A percentile compares a stretch with the other conserved stretches of the same genome.
phyloP scores from a whole-genome alignment of 2,797 vertebrate genomes.

The Gadopsis bispinosus region DNA sequence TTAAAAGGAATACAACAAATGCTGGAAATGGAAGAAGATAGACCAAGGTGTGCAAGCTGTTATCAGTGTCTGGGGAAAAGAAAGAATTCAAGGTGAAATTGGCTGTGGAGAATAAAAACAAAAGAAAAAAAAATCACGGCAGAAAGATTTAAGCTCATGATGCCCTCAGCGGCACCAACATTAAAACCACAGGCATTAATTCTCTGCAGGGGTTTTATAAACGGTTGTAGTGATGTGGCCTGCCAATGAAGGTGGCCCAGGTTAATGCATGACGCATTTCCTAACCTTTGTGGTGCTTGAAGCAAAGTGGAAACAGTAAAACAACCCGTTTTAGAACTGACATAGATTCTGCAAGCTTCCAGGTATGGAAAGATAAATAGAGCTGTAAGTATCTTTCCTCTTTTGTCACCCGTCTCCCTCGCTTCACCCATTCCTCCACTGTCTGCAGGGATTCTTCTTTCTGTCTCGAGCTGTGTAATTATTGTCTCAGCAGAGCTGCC shows the following conservation, averaged over 20 bases:
- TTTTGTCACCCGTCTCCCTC: slow-evolving; percentile 22
- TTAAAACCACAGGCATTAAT: slow-evolving; percentile 41
- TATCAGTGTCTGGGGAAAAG: background rate
- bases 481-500: slow-evolving; percentile 46
- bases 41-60: background rate
- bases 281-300: slow-evolving; percentile 3
- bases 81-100: slow-evolving; percentile 10
- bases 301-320: slow-evolving; percentile 22
- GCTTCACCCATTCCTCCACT: slow-evolving; percentile 9
- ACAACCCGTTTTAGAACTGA: slow-evolving; percentile 22
- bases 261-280: slow-evolving; percentile 25
- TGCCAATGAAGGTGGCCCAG: slow-evolving; percentile 25
- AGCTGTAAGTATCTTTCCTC: background rate
- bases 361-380: slow-evolving; percentile 21
- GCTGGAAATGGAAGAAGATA: background rate
- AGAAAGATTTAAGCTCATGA: slow-evolving; percentile 3
- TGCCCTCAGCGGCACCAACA: slow-evolving; percentile 18
- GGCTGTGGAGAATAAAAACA: background rate
- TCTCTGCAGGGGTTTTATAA: slow-evolving; percentile 27
- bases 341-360: slow-evolving; percentile 28
- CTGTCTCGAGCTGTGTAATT: slow-evolving; percentile 48
- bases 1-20: background rate
- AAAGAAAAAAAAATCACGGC: background rate
- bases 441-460: slow-evolving; percentile 27
- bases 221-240: background rate